Conservation (phyloP, 2,797 vertebrate species). For the Channallabes apus region DNA sequence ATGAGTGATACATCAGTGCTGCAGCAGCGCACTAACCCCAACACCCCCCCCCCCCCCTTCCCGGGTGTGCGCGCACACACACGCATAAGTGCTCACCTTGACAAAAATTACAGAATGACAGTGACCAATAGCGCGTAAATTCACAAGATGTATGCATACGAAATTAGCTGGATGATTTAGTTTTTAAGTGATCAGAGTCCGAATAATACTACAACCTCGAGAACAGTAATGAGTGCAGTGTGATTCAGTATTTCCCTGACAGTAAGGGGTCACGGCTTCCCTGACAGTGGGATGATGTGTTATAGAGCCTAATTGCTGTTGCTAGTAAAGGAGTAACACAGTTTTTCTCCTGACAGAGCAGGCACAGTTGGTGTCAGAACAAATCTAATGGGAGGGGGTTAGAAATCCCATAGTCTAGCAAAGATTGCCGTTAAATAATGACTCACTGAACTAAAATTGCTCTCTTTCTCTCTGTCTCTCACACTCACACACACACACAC, state of each 20-base stretch:
- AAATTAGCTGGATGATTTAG: background rate
- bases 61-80: too few relatives aligned
- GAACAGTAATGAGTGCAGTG: background rate
- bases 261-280: background rate
- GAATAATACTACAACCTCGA: background rate
- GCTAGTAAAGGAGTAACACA: background rate
- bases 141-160: background rate
- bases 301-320: slow-evolving; percentile 17
- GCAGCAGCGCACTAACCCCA: too few relatives aligned
- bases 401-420: slow-evolving; percentile 1
- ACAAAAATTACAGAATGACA: background rate
- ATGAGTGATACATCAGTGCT: too few relatives aligned
- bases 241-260: background rate
- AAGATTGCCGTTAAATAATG: background rate
- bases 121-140: background rate
- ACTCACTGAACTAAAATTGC: background rate
- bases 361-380: slow-evolving; percentile 1
- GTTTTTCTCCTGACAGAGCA: background rate
- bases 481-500: background rate
- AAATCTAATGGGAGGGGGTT: slow-evolving; percentile 2
- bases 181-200: background rate
- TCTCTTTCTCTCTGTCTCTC: background rate
- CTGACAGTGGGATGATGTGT: background rate
- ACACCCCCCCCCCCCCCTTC: too few relatives aligned
- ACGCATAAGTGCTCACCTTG: too few relatives aligned